Conservation (phyloP, 92 coral and sea anemone genomes). For the Porites evermanni region DNA sequence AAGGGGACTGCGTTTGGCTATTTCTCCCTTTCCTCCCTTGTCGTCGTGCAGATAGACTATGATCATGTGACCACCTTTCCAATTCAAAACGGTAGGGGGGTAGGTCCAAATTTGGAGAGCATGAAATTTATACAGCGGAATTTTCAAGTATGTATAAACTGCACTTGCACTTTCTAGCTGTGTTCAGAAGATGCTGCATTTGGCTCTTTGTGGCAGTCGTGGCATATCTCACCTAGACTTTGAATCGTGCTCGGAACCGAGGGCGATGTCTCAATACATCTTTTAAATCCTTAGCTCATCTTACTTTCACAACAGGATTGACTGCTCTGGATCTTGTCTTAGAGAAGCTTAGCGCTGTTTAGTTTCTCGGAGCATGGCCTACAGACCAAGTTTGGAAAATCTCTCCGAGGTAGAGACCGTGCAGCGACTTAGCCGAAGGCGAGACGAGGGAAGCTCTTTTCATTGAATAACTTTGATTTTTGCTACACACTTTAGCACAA, state of each 20-base stretch:
- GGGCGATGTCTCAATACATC: slow-evolving; percentile 20
- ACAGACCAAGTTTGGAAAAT: slow-evolving; percentile 11
- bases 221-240: neutral
- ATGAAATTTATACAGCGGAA: too few relatives aligned
- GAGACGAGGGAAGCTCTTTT: slow-evolving; percentile 9
- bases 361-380: slow-evolving; percentile 14
- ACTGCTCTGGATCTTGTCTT: slow-evolving; percentile 12
- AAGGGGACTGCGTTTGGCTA: too few relatives aligned
- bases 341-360: neutral
- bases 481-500: neutral
- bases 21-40: too few relatives aligned
- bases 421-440: neutral
- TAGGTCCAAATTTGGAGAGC: too few relatives aligned
- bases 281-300: slow-evolving; percentile 20
- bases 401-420: slow-evolving; percentile 4
- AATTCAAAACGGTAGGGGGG: too few relatives aligned
- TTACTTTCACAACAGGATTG: slow-evolving; percentile 5
- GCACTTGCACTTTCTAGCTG: too few relatives aligned
- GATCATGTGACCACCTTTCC: too few relatives aligned
- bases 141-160: too few relatives aligned
- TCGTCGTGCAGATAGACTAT: too few relatives aligned
- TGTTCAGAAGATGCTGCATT: too few relatives aligned
- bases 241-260: slow-evolving; percentile 1
- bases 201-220: too few relatives aligned
- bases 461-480: slow-evolving; percentile 10